A percentile compares a stretch with the other conserved stretches of the same genome.
phyloP scores from a whole-genome alignment of 2,113 vertebrate genomes.

The Noctilio leporinus region DNA sequence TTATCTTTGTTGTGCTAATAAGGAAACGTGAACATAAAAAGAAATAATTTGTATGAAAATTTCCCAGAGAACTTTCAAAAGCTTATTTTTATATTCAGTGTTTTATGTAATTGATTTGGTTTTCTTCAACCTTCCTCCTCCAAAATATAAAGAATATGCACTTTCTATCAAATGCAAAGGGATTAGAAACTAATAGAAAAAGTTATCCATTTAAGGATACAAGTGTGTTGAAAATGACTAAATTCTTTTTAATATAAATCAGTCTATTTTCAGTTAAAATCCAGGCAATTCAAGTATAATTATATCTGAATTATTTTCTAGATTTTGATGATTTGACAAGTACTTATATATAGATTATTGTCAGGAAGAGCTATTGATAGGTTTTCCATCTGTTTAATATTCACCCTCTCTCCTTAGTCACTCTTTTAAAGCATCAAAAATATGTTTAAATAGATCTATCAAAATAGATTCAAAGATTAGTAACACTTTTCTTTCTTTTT shows the following conservation, averaged over 20 bases:
- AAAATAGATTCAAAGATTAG: neutral
- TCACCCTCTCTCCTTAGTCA: neutral
- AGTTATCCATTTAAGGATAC: neutral
- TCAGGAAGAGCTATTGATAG: neutral
- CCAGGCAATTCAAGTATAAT: neutral
- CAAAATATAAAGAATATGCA: neutral
- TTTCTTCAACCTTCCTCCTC: neutral
- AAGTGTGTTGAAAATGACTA: neutral
- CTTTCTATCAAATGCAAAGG: neutral
- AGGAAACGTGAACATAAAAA: neutral
- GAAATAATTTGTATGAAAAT: neutral
- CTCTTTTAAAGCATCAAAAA: neutral
- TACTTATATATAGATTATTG: neutral
- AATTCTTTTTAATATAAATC: neutral
- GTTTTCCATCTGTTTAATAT: neutral
- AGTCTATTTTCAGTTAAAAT: neutral
- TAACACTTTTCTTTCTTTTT: conserved; percentile 54
- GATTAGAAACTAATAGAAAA: neutral
- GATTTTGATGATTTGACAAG: neutral
- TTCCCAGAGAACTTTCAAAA: neutral
- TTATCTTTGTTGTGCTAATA: neutral
- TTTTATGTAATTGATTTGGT: neutral
- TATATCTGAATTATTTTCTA: neutral
- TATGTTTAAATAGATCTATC: neutral
- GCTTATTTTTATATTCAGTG: neutral